Evolutionary conservation across 2,888 invertebrate species (phyloP).

Genomic region (Caenorhabditis wallacei): DNA sequence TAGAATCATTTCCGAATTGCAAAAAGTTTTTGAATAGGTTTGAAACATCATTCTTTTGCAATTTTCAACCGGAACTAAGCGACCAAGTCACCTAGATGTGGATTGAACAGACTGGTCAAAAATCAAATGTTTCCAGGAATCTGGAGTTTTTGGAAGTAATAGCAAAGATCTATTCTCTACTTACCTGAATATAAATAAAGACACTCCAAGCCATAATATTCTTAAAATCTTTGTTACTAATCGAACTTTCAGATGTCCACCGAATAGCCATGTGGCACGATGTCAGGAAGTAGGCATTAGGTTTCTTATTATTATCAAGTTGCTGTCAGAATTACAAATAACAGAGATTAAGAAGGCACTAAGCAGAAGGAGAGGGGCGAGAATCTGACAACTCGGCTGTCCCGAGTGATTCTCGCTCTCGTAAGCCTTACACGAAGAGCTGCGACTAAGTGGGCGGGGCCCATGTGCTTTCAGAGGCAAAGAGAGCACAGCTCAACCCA

Average conservation of each 20-base stretch:
- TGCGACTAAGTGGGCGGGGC: constrained; percentile 57
- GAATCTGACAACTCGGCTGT: constrained; percentile 50
- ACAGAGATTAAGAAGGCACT: constrained; percentile 47
- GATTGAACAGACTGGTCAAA: constrained; percentile 16
- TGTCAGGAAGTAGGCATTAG: constrained; percentile 48
- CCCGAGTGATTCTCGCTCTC: constrained; percentile 59
- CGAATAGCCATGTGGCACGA: constrained; percentile 50
- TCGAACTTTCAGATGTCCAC: constrained; percentile 19
- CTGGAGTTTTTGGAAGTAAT: constrained; percentile 18
- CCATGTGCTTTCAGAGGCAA: constrained; percentile 67
- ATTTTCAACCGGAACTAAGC: constrained; percentile 19
- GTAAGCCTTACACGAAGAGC: constrained; percentile 58
- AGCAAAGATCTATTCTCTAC: not conserved
- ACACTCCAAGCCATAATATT: constrained; percentile 71
- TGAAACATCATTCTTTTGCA: constrained; percentile 28
- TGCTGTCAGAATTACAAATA: constrained; percentile 16
- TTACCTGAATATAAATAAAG: constrained; percentile 68
- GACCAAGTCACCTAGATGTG: not conserved
- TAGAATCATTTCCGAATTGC: not conserved
- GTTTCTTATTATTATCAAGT: constrained; percentile 22
- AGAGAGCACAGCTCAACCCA: constrained; percentile 67
- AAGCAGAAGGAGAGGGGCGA: constrained; percentile 3
- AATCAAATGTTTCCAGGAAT: constrained; percentile 31
- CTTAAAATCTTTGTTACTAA: constrained; percentile 27
- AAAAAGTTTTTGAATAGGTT: not conserved